Conservation (phyloP, 2,113 vertebrate genomes). For the Haplochromis vanheusdeni region DNA sequence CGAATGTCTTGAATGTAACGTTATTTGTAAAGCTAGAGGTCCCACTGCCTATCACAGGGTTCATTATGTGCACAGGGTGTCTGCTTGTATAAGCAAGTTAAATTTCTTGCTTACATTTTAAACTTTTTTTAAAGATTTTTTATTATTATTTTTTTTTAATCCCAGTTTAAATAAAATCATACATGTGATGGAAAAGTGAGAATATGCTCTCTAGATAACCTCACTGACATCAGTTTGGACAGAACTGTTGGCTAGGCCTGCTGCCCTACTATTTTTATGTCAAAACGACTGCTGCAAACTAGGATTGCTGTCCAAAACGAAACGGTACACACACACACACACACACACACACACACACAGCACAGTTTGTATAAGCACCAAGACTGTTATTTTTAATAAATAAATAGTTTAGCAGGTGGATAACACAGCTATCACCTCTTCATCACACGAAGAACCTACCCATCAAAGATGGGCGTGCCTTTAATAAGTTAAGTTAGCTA, state of each 20-base stretch:
- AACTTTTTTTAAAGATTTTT: neutral
- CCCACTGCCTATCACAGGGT: neutral
- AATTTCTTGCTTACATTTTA: neutral
- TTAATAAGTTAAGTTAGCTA: neutral
- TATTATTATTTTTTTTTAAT: neutral
- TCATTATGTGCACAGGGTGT: neutral
- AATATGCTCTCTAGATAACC: neutral
- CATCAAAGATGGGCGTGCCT: neutral
- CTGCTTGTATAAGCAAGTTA: neutral
- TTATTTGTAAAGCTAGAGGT: neutral
- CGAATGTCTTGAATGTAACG: constrained; percentile 47
- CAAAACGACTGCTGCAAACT: neutral
- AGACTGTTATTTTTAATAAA: neutral
- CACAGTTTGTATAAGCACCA: neutral
- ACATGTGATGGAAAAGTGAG: neutral
- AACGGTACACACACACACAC: neutral
- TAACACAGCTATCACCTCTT: neutral
- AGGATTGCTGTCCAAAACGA: neutral
- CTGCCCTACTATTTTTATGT: neutral
- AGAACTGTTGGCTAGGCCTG: neutral
- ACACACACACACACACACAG: neutral
- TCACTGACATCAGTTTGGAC: neutral
- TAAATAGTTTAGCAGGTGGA: neutral
- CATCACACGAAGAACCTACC: neutral
- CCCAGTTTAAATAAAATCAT: neutral